A percentile compares a stretch with the other conserved stretches of the same genome.
Conservation (phyloP, 2,888 invertebrate species). For the Orthosia gothica region DNA sequence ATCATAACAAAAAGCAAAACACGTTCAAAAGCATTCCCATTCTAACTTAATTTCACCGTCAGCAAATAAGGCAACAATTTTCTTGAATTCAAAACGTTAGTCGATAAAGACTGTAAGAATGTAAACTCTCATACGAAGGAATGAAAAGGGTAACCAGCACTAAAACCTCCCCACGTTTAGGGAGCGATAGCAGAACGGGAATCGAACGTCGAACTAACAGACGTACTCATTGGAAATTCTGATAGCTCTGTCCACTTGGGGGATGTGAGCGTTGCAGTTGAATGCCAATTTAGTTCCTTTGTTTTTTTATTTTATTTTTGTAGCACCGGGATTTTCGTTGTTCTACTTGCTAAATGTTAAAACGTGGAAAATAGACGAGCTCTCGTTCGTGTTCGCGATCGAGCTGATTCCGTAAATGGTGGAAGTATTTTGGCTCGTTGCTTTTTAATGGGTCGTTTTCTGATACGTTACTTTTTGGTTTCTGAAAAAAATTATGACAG, state of each 20-base stretch:
- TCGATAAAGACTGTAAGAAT: slow-evolving; percentile 61
- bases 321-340: slow-evolving; percentile 49
- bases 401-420: slow-evolving; percentile 17
- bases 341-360: slow-evolving; percentile 47
- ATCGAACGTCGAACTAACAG: slow-evolving; percentile 66
- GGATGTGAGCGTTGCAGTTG: slow-evolving; percentile 66
- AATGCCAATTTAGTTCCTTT: slow-evolving; percentile 65
- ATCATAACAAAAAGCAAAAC: slow-evolving; percentile 19
- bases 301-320: slow-evolving; percentile 56
- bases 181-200: slow-evolving; percentile 67
- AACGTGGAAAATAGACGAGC: slow-evolving; percentile 42
- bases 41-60: slow-evolving; percentile 38
- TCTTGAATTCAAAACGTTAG: slow-evolving; percentile 54
- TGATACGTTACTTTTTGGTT: background rate
- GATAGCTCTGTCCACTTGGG: slow-evolving; percentile 69
- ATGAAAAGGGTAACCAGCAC: slow-evolving; percentile 55
- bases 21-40: slow-evolving; percentile 33
- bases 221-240: slow-evolving; percentile 72
- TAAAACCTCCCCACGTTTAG: slow-evolving; percentile 63
- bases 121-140: slow-evolving; percentile 51
- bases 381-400: background rate
- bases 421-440: background rate
- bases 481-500: background rate
- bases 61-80: slow-evolving; percentile 56
- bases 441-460: background rate